Evolutionary conservation across 2,113 vertebrate genomes (phyloP).

Genomic region (Hippocampus abdominalis): DNA sequence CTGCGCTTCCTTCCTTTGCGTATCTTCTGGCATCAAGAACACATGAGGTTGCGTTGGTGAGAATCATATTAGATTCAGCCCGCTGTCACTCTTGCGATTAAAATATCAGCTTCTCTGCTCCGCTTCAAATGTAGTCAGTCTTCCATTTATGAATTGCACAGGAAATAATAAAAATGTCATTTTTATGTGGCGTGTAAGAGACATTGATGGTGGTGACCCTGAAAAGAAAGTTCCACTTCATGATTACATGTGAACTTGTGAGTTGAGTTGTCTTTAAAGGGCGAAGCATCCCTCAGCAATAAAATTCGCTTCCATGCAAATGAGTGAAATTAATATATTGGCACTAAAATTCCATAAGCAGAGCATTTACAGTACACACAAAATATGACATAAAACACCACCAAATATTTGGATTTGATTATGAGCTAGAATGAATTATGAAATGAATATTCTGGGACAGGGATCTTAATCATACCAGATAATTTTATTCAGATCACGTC

Average conservation of each 20-base stretch:
- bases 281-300: not conserved
- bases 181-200: slow-evolving; percentile 5
- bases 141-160: slow-evolving; percentile 27
- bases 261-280: slow-evolving; percentile 1
- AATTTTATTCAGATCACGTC: not conserved
- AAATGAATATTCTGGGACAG: not conserved
- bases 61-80: slow-evolving; percentile 35
- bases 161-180: slow-evolving; percentile 8
- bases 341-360: not conserved
- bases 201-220: not conserved
- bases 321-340: not conserved
- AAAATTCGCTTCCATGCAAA: not conserved
- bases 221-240: slow-evolving; percentile 5
- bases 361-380: not conserved
- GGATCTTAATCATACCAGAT: not conserved
- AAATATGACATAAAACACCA: not conserved
- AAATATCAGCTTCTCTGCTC: slow-evolving; percentile 12
- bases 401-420: not conserved
- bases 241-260: not conserved
- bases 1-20: not conserved
- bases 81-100: slow-evolving; percentile 22
- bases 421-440: no score
- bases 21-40: slow-evolving; percentile 9
- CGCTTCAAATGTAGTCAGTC: slow-evolving; percentile 19
- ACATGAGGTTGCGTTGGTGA: slow-evolving; percentile 18